Percentiles rank a stretch among this genome's conserved stretches.
Evolutionary conservation across 2,113 vertebrate species (phyloP).

Genomic region (Epinephelus moara): DNA sequence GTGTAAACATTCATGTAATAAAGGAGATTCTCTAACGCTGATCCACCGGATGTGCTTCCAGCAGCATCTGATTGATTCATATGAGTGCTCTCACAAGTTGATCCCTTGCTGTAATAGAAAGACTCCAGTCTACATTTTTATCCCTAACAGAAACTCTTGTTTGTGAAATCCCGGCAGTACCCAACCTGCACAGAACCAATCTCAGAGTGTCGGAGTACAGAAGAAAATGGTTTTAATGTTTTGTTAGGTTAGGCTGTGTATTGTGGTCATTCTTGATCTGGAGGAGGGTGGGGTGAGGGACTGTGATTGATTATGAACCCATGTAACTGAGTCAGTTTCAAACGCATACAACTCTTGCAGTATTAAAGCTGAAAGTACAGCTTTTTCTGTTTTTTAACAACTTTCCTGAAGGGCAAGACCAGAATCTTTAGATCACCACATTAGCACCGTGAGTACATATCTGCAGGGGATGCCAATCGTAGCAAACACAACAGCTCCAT

Average conservation of each 20-base stretch:
- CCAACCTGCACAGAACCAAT: neutral
- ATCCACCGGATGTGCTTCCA: neutral
- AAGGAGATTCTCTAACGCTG: neutral
- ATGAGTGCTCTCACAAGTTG: neutral
- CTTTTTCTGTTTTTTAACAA: conserved; percentile 12
- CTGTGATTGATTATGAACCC: conserved; percentile 5
- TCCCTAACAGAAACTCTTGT: neutral
- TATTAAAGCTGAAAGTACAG: neutral
- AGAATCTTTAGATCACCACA: conserved; percentile 3
- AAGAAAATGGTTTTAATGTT: neutral
- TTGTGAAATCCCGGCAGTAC: neutral
- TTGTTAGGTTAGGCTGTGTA: neutral
- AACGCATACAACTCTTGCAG: neutral
- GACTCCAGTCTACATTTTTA: neutral
- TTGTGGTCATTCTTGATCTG: neutral
- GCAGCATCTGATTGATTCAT: neutral
- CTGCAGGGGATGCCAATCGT: conserved; percentile 3
- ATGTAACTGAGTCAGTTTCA: neutral
- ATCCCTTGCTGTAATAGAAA: neutral
- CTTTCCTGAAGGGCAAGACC: conserved; percentile 13
- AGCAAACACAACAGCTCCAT: conserved; percentile 9
- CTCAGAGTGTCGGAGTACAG: neutral
- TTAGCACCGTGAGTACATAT: neutral
- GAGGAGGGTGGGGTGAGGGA: neutral
- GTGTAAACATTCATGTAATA: neutral